A percentile compares a stretch with the other conserved stretches of the same genome.
Evolutionary conservation across 2,113 vertebrate genomes (phyloP).

Genomic region (Cebus imitator): DNA sequence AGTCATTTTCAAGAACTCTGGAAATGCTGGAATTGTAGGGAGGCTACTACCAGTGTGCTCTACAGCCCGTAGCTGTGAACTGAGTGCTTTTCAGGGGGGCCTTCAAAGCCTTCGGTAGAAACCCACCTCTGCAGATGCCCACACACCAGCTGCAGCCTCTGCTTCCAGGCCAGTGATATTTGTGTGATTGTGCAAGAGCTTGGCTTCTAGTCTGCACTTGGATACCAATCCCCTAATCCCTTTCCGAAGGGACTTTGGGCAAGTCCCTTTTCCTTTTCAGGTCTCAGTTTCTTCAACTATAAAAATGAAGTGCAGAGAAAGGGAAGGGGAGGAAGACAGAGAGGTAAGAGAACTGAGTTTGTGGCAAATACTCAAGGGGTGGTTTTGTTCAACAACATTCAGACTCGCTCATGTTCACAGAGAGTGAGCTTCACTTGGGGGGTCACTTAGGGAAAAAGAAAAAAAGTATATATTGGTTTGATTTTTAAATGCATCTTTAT

Average conservation of each 20-base stretch:
- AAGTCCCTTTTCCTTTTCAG: neutral
- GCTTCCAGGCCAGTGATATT: neutral
- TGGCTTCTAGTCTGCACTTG: neutral
- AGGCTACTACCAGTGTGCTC: neutral
- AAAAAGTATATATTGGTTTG: neutral
- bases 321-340: neutral
- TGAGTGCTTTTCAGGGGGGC: neutral
- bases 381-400: neutral
- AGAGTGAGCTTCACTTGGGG: neutral
- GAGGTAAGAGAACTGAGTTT: neutral
- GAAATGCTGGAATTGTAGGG: neutral
- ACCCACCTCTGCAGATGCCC: neutral
- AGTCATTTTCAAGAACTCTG: neutral
- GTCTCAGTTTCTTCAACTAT: neutral
- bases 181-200: neutral
- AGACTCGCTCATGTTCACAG: neutral
- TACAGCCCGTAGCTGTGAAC: neutral
- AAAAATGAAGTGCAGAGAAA: neutral
- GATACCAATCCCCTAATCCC: neutral
- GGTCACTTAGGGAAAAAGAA: neutral
- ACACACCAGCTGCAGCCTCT: fast-evolving
- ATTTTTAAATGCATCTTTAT: neutral
- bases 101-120: neutral
- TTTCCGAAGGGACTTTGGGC: neutral
- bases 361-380: neutral